Conservation (phyloP, 2,797 vertebrate species). For the Chrysocyon brachyurus region DNA sequence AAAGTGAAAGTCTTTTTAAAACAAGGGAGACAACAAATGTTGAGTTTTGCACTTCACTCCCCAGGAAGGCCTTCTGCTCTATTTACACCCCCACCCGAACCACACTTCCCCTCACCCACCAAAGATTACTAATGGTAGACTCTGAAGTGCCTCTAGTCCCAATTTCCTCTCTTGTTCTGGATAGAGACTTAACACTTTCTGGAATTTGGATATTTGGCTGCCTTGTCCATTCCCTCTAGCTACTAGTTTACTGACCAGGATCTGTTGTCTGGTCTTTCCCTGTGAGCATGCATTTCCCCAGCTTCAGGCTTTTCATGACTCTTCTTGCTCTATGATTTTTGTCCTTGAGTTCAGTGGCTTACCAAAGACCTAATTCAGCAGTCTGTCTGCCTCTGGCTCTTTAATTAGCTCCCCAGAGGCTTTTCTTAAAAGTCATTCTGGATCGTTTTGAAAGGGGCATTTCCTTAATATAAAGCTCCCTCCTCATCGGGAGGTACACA, state of each 20-base stretch:
- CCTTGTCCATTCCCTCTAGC: neutral
- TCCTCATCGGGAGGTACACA: constrained; percentile 51
- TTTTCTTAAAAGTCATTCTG: constrained; percentile 77
- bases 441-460: constrained; percentile 70
- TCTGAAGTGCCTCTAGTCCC: neutral
- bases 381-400: constrained; percentile 65
- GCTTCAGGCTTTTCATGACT: neutral
- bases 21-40: neutral
- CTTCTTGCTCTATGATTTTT: constrained; percentile 3
- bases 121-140: neutral
- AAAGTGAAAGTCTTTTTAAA: constrained; percentile 10
- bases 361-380: constrained; percentile 75
- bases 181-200: neutral
- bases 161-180: neutral
- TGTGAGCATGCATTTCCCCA: neutral
- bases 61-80: neutral
- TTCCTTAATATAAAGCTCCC: constrained; percentile 66
- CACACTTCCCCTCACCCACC: neutral
- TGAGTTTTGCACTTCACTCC: neutral
- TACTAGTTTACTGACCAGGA: neutral
- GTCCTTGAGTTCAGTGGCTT: constrained; percentile 54
- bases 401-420: constrained; percentile 82
- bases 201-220: neutral
- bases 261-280: constrained; percentile 42
- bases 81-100: neutral